phyloP scores from a whole-genome alignment of 2,797 vertebrate species.

The Borostomias antarcticus region DNA sequence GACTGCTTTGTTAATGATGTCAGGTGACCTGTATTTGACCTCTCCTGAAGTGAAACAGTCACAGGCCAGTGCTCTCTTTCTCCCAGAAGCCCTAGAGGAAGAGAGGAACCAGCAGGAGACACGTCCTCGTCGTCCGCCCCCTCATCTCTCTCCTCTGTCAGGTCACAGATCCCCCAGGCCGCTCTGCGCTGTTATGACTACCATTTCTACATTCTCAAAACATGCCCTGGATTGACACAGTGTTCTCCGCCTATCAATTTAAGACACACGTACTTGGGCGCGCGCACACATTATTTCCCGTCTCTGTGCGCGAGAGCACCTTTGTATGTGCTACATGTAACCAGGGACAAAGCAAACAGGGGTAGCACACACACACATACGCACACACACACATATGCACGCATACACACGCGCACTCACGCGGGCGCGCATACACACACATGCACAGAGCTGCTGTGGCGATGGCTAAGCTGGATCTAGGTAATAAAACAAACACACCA shows the following conservation, averaged over 20 bases:
- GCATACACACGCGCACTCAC: not conserved
- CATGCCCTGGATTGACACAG: constrained; percentile 61
- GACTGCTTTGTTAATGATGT: no score
- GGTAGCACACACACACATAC: not conserved
- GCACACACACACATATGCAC: no score
- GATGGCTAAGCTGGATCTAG: constrained; percentile 64
- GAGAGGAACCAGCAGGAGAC: constrained; percentile 58
- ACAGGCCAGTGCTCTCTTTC: constrained; percentile 28
- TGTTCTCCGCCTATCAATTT: constrained; percentile 47
- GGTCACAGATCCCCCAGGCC: no score
- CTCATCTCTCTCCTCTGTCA: constrained; percentile 66
- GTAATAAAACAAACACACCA: constrained; percentile 74
- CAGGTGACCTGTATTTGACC: constrained; percentile 56
- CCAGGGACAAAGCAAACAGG: constrained; percentile 69
- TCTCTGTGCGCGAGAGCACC: constrained; percentile 69
- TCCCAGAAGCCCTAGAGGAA: constrained; percentile 35
- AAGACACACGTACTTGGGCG: constrained; percentile 24
- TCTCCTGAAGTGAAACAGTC: constrained; percentile 26
- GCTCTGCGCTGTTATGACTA: constrained; percentile 73
- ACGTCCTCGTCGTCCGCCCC: constrained; percentile 66
- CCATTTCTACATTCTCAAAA: constrained; percentile 63
- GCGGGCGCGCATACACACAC: no score
- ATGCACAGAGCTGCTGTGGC: constrained; percentile 3
- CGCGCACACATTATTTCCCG: constrained; percentile 59
- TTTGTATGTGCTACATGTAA: constrained; percentile 72